Evolutionary conservation across 2,113 vertebrate species (phyloP).

Genomic region (Daboia siamensis): DNA sequence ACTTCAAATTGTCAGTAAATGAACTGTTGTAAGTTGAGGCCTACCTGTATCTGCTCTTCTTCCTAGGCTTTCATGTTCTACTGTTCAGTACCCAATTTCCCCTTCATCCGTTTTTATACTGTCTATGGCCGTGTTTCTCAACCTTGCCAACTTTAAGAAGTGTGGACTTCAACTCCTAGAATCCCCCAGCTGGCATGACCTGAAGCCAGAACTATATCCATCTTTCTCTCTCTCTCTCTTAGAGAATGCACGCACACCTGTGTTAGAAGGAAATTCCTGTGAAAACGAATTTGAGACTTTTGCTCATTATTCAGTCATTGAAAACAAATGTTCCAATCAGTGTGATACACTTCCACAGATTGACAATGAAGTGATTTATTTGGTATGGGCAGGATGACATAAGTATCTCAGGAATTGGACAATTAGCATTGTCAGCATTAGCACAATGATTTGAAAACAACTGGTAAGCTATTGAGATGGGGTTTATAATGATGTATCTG

Average conservation of each 20-base stretch:
- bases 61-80: background rate
- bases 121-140: background rate
- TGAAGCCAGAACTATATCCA: background rate
- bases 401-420: slow-evolving; percentile 15
- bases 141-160: background rate
- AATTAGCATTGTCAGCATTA: slow-evolving; percentile 30
- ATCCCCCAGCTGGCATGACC: background rate
- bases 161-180: background rate
- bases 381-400: slow-evolving; percentile 16
- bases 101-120: background rate
- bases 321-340: slow-evolving; percentile 23
- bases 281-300: background rate
- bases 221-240: background rate
- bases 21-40: background rate
- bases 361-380: slow-evolving; percentile 18
- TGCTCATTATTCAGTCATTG: slow-evolving; percentile 6
- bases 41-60: background rate
- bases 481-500: slow-evolving; percentile 7
- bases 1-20: background rate
- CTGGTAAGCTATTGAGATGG: background rate
- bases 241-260: background rate
- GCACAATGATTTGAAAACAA: slow-evolving; percentile 18
- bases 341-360: background rate
- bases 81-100: background rate
- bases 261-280: background rate